Conservation (phyloP, 2,797 vertebrate genomes). For the Sciurus vulgaris region DNA sequence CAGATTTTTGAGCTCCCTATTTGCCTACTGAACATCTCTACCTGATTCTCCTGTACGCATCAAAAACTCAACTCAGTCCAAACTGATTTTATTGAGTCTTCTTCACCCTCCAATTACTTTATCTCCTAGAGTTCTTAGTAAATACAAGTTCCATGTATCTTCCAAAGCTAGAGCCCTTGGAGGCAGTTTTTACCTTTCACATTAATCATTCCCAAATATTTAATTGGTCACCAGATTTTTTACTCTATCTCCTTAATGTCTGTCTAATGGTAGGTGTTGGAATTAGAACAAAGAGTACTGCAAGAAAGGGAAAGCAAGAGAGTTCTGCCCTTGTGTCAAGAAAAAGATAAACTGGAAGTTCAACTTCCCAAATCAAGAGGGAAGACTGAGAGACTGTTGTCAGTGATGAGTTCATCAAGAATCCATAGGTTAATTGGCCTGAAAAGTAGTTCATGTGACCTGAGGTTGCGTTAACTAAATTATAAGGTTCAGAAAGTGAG, state of each 20-base stretch:
- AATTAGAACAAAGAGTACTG: not conserved
- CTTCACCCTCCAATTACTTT: not conserved
- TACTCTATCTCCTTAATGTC: not conserved
- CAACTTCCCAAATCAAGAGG: slow-evolving; percentile 39
- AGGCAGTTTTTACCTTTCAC: not conserved
- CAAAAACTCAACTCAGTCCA: not conserved
- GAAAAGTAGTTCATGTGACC: not conserved
- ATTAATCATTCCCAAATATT: not conserved
- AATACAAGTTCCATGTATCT: not conserved
- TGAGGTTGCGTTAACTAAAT: slow-evolving; percentile 27
- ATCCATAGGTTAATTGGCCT: not conserved
- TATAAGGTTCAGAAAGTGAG: not conserved
- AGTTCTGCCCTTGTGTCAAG: not conserved
- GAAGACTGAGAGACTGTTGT: not conserved
- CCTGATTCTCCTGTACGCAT: not conserved
- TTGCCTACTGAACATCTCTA: not conserved
- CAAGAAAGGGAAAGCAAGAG: not conserved
- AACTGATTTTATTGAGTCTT: not conserved
- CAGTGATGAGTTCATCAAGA: slow-evolving; percentile 13
- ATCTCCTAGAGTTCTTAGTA: slow-evolving; percentile 18
- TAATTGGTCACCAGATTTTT: not conserved
- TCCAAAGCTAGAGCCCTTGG: not conserved
- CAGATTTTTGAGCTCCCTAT: not conserved
- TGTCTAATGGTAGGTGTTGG: not conserved
- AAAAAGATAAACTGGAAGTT: slow-evolving; percentile 8